Percentiles rank a stretch among this genome's conserved stretches.
Conservation (phyloP, 2,888 invertebrate genomes). For the Mycalesis mineus region DNA sequence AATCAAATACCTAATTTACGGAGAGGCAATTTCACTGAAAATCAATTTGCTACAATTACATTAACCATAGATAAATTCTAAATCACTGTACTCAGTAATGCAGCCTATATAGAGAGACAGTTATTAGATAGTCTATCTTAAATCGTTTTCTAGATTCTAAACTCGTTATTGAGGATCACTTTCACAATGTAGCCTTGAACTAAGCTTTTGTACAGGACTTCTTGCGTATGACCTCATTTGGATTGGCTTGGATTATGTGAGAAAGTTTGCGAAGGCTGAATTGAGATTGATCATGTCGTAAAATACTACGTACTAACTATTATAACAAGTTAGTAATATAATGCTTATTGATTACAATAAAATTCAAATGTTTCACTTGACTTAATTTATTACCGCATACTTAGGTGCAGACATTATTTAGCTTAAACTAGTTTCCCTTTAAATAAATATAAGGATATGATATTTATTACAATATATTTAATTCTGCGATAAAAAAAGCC, state of each 20-base stretch:
- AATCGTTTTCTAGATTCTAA: slow-evolving; percentile 29
- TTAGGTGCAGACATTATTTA: too few species aligned
- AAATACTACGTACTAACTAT: too few species aligned
- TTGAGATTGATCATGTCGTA: too few species aligned
- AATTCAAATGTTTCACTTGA: too few species aligned
- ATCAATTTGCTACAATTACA: slow-evolving; percentile 18
- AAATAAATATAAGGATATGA: too few species aligned
- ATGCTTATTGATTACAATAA: too few species aligned
- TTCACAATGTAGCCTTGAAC: slow-evolving; percentile 14
- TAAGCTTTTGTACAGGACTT: background rate
- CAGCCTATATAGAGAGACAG: slow-evolving; percentile 9
- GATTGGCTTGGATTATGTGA: background rate
- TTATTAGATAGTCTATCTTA: slow-evolving; percentile 14
- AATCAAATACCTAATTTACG: background rate
- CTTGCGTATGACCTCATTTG: background rate
- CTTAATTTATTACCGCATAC: too few species aligned
- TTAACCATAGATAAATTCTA: slow-evolving; percentile 17
- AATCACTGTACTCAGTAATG: slow-evolving; percentile 18
- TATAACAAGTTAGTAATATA: too few species aligned
- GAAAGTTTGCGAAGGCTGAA: too few species aligned
- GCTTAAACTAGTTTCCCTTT: too few species aligned
- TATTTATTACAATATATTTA: too few species aligned
- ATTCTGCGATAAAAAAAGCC: too few species aligned
- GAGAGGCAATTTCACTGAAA: slow-evolving; percentile 2
- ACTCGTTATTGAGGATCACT: slow-evolving; percentile 26